Percentiles rank a stretch among this genome's conserved stretches.
Conservation (phyloP, 2,797 vertebrate genomes). For the Aratinga solstitialis region DNA sequence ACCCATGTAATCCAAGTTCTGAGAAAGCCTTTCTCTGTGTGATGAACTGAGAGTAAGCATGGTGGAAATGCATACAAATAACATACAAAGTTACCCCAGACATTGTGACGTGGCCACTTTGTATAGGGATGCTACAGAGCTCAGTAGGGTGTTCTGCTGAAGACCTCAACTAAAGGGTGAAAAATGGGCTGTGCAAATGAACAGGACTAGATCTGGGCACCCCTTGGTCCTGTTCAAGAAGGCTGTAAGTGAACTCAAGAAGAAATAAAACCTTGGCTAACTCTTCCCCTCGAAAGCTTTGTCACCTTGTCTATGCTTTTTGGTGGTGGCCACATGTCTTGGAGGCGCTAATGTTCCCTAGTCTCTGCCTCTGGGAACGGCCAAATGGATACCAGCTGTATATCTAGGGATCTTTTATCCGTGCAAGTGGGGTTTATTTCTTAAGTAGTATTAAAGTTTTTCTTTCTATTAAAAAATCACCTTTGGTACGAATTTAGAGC, state of each 20-base stretch:
- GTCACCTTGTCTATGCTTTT: not conserved
- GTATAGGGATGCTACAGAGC: not conserved
- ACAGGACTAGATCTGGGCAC: not conserved
- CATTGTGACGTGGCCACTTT: fast-evolving
- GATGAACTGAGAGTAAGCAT: not conserved
- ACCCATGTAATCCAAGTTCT: not conserved
- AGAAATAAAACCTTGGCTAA: not conserved
- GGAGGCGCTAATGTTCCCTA: not conserved
- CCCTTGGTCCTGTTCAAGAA: not conserved
- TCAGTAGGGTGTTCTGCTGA: not conserved
- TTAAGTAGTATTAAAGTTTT: not conserved
- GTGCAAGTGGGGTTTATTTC: not conserved
- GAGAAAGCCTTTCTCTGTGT: not conserved
- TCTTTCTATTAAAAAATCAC: not conserved
- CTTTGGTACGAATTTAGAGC: not conserved
- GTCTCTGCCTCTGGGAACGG: constrained; percentile 7
- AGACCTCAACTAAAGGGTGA: not conserved
- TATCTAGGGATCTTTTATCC: not conserved
- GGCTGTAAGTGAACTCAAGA: not conserved
- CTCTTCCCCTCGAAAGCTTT: not conserved
- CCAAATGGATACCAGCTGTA: constrained; percentile 24
- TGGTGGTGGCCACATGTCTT: not conserved
- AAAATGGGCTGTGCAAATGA: not conserved
- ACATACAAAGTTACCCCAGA: not conserved
- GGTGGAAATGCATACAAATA: not conserved